Conservation (phyloP, 1,140 invertebrate genomes). For the Macrocentrus cingulum region DNA sequence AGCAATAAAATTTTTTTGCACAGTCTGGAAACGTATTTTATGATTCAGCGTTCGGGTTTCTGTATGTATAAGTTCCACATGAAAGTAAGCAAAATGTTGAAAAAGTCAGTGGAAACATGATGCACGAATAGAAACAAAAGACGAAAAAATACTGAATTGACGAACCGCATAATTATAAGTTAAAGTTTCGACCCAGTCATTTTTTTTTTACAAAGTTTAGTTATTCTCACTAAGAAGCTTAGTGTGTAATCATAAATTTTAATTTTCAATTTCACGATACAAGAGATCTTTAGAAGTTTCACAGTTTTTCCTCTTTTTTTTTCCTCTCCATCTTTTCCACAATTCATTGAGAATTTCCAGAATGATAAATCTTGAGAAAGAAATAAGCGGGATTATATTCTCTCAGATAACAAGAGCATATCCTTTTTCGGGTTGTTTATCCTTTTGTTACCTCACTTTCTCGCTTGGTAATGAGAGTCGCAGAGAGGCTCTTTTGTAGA, state of each 20-base stretch:
- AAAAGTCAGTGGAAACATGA: not conserved
- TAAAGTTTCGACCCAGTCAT: not conserved
- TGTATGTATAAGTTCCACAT: slow-evolving; percentile 21
- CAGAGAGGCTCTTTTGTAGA: too few relatives aligned
- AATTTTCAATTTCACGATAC: slow-evolving; percentile 36
- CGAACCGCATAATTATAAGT: slow-evolving; percentile 8
- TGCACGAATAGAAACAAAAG: not conserved
- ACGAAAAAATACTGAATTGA: not conserved
- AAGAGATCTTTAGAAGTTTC: not conserved
- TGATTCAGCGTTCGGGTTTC: slow-evolving; percentile 4
- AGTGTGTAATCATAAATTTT: slow-evolving; percentile 39
- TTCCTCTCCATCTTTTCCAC: not conserved
- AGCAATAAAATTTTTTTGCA: not conserved
- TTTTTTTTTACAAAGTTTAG: too few relatives aligned
- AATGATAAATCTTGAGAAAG: too few relatives aligned
- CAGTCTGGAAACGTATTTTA: not conserved
- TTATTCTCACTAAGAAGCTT: slow-evolving; percentile 22
- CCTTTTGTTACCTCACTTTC: too few relatives aligned
- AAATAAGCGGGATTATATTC: too few relatives aligned
- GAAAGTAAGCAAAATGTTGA: too few relatives aligned
- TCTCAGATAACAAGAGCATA: too few relatives aligned
- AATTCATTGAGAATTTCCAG: too few relatives aligned
- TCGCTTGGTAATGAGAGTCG: too few relatives aligned
- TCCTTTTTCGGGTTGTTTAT: too few relatives aligned
- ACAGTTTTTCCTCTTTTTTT: not conserved